Percentiles rank a stretch among this genome's conserved stretches.
phyloP scores from a whole-genome alignment of 2,888 invertebrate species.

The Zygothrica quintamaculata region DNA sequence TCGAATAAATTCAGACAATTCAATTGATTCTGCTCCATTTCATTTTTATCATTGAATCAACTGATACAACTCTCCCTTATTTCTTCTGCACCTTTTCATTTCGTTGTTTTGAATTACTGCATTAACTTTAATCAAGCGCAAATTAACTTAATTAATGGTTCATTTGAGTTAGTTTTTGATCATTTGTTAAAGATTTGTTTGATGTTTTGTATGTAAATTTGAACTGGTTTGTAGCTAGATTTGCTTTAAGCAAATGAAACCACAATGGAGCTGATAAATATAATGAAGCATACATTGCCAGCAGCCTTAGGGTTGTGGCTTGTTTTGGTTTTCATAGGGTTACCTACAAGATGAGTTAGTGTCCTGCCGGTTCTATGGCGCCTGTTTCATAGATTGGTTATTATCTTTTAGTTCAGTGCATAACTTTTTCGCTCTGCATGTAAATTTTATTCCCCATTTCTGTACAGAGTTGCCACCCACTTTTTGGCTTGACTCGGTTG shows the following conservation, averaged over 20 bases:
- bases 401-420: slow-evolving; percentile 71
- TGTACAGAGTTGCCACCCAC: slow-evolving; percentile 34
- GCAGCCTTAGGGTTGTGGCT: slow-evolving; percentile 12
- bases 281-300: slow-evolving; percentile 64
- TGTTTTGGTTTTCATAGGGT: neutral
- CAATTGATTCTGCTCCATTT: too few species aligned
- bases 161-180: too few species aligned
- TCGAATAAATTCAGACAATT: too few species aligned
- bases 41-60: too few species aligned
- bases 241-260: slow-evolving; percentile 3
- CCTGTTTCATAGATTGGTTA: slow-evolving; percentile 67
- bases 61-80: too few species aligned
- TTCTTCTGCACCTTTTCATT: too few species aligned
- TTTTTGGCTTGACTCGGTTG: slow-evolving; percentile 18
- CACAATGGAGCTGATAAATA: slow-evolving; percentile 56
- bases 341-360: slow-evolving; percentile 11
- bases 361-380: slow-evolving; percentile 20
- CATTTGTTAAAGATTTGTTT: too few species aligned
- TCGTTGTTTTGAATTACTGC: too few species aligned
- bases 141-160: too few species aligned
- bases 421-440: slow-evolving; percentile 76
- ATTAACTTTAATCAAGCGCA: too few species aligned
- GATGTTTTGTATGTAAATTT: too few species aligned
- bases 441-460: slow-evolving; percentile 58
- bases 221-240: neutral